Conservation (phyloP, 2,797 vertebrate species). For the Jordanella pulchra region DNA sequence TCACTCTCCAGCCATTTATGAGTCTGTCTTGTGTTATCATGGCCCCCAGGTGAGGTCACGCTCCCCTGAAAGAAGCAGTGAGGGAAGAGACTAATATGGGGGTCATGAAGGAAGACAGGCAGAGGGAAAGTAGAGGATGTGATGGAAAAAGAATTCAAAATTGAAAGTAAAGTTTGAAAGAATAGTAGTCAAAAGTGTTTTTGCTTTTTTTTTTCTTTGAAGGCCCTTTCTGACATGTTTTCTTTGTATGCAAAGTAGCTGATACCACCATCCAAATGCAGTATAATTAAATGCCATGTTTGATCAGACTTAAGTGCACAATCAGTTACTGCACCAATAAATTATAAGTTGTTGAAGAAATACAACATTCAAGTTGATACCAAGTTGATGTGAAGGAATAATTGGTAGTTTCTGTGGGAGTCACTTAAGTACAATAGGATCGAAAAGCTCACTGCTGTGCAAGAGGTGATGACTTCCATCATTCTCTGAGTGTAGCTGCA, state of each 20-base stretch:
- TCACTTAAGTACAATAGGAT: constrained; percentile 37
- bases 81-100: constrained; percentile 32
- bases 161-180: constrained; percentile 25
- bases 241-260: constrained; percentile 15
- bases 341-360: constrained; percentile 29
- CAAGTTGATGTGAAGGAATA: constrained; percentile 31
- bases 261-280: constrained; percentile 6
- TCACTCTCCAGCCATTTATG: constrained; percentile 54
- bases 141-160: constrained; percentile 36
- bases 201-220: not conserved
- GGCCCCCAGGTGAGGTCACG: constrained; percentile 53
- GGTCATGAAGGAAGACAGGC: constrained; percentile 17
- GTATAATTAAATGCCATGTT: constrained; percentile 1
- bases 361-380: constrained; percentile 6
- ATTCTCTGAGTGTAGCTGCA: constrained; percentile 30
- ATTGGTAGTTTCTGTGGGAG: constrained; percentile 44
- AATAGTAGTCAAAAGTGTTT: constrained; percentile 10
- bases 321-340: constrained; percentile 20
- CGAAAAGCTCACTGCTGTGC: constrained; percentile 26
- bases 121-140: constrained; percentile 22
- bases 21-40: constrained; percentile 53
- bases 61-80: constrained; percentile 38
- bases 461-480: constrained; percentile 35
- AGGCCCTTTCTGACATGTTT: not conserved
- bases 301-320: constrained; percentile 29